Evolutionary conservation across 2,888 invertebrate species (phyloP).

Genomic region (Lepeophtheirus nordmannii): DNA sequence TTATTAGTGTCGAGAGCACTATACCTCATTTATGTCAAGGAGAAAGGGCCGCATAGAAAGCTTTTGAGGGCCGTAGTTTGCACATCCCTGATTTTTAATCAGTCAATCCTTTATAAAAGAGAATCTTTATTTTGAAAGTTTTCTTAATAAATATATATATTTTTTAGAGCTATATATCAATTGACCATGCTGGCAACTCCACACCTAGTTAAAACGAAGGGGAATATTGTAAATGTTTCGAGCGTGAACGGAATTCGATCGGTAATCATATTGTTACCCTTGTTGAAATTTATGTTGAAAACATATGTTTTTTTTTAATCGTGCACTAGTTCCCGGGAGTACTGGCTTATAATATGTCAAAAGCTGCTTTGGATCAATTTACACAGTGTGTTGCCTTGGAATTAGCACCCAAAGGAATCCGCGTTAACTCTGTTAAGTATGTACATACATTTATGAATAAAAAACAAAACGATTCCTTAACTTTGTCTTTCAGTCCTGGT

Average conservation of each 20-base stretch:
- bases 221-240: slow-evolving; percentile 41
- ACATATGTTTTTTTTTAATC: slow-evolving; percentile 25
- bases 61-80: too few relatives aligned
- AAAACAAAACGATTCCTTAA: slow-evolving; percentile 9
- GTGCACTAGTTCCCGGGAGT: slow-evolving; percentile 38
- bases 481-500: slow-evolving; percentile 48
- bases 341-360: slow-evolving; percentile 41
- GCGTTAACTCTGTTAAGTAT: slow-evolving; percentile 38
- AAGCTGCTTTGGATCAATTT: slow-evolving; percentile 41
- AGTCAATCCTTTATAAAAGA: too few relatives aligned
- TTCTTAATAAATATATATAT: slow-evolving; percentile 8
- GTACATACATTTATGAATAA: slow-evolving; percentile 15
- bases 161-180: slow-evolving; percentile 34
- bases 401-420: slow-evolving; percentile 36
- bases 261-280: background rate
- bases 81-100: too few relatives aligned
- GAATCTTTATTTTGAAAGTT: background rate
- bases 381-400: slow-evolving; percentile 40
- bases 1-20: too few relatives aligned
- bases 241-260: slow-evolving; percentile 45
- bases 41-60: too few relatives aligned
- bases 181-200: slow-evolving; percentile 50
- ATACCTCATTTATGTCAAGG: too few relatives aligned
- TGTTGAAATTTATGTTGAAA: background rate
- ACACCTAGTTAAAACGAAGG: slow-evolving; percentile 34